Base-by-base conservation (phyloP, 2,797 vertebrate species). In the Pagetopsis macropterus region DNA sequence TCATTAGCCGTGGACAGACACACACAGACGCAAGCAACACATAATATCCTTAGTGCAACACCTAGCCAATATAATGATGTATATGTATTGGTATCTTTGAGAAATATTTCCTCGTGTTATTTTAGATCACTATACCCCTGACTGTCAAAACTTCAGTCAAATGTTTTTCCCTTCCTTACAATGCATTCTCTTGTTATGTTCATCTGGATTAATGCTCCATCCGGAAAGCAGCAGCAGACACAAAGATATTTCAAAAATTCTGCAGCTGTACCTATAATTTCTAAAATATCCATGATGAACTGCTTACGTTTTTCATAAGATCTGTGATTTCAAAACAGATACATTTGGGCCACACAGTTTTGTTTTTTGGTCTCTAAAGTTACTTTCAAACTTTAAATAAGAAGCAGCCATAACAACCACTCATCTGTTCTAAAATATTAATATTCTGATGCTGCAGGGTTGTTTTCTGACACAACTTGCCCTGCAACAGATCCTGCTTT, bases 361-460 rank as follows among this genome's bases (percentile, higher is more conserved):
- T 69, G 31, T 64, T 56, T 9, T 61, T 48, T 16, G 12, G 8
- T 43, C 11, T 50, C 44, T 8, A 72, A 71, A 71, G 56, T 68
- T 33, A 33, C 23, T 70, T 12, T 82, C 33, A 17, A 72, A 79
- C 15, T 91, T 68, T 72, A 90, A 81, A 93, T 88, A 64, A 70
- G 83, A 85, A 83, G 87, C 63, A 89, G 91, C 89, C 81, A 83
- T 45, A 84, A 96, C 96, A 97, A 95, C 63, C 92, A 88, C 87
- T 71, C 90, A 72, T 91, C 91, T 97, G 95, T 97, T 92, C 64
- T 17, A 77, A 92, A 92, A 89, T 93, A 94, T 96, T 91, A 94
- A 95, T 92, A 96, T 95, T 94, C 96, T 93, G 93, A 94, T 90
- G 92, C 84, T 90, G 92, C 84, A 84, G 92, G 94, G 92, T 91